These are phyloP conservation scores for Gonioctena quinquepunctata DNA, from an alignment of 1,140 invertebrate genomes.

Conservation along the genomic window DNA sequence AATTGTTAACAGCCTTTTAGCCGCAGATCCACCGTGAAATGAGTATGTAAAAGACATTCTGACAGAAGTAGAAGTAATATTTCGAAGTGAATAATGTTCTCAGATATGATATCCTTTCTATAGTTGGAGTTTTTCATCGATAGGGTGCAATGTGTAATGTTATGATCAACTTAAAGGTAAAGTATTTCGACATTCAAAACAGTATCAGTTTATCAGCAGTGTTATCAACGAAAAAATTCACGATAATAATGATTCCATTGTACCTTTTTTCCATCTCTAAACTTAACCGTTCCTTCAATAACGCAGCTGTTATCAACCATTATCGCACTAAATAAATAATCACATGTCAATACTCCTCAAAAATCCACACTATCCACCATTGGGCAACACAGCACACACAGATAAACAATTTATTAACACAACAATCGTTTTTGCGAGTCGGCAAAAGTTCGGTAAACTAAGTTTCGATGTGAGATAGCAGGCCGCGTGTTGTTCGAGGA, in stretches of 20 bases:
- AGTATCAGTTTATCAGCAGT: constrained; percentile 22
- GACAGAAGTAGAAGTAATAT: too few relatives aligned
- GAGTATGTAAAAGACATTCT: too few relatives aligned
- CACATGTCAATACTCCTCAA: constrained; percentile 22
- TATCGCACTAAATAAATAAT: constrained; percentile 40
- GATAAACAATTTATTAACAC: background rate
- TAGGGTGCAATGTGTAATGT: too few relatives aligned
- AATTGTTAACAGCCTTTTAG: too few relatives aligned
- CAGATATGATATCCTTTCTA: too few relatives aligned
- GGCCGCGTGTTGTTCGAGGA: background rate
- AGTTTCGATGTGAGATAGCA: too few relatives aligned
- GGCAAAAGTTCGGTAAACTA: background rate
- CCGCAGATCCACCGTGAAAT: too few relatives aligned
- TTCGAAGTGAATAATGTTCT: too few relatives aligned
- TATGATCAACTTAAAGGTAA: too few relatives aligned
- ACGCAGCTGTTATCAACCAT: constrained; percentile 78
- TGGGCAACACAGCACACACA: background rate
- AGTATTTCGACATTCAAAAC: too few relatives aligned
- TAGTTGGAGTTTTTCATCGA: too few relatives aligned
- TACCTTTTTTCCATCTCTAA: constrained; percentile 89
- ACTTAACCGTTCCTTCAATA: constrained; percentile 87
- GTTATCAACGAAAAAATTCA: constrained; percentile 4
- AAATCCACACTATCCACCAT: background rate
- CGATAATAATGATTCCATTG: background rate
- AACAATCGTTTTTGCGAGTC: background rate